phyloP scores from a whole-genome alignment of 2,113 vertebrate species.

The Pagrus major region DNA sequence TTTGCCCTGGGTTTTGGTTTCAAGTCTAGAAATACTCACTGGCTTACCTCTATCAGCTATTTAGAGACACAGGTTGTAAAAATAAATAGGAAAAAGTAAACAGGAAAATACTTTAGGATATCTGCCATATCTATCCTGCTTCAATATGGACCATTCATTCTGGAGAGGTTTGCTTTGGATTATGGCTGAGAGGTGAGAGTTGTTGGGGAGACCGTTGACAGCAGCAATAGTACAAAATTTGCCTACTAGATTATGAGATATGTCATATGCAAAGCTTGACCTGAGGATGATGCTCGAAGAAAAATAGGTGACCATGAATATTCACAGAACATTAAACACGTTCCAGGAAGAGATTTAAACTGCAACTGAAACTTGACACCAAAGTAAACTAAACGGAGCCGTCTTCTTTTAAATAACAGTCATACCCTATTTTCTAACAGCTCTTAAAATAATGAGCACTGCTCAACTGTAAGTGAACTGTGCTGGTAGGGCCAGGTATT shows the following conservation, averaged over 20 bases:
- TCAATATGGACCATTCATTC: not conserved
- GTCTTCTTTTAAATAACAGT: not conserved
- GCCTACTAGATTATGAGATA: not conserved
- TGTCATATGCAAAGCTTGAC: not conserved
- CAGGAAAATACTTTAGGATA: conserved; percentile 2
- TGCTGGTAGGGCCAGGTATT: not conserved
- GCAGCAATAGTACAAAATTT: not conserved
- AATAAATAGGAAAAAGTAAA: conserved; percentile 10
- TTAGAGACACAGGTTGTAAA: conserved; percentile 1
- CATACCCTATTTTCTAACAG: not conserved
- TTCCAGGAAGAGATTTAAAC: not conserved
- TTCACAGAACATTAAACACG: not conserved
- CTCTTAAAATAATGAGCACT: not conserved
- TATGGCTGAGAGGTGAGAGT: not conserved
- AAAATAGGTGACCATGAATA: not conserved
- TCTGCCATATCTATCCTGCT: conserved; percentile 1
- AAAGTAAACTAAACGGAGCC: not conserved
- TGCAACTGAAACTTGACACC: not conserved
- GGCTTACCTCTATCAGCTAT: conserved; percentile 10
- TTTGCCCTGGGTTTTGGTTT: conserved; percentile 44
- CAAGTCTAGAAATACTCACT: conserved; percentile 19
- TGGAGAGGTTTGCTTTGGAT: not conserved
- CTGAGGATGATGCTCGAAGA: not conserved
- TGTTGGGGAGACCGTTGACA: not conserved
- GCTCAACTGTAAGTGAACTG: not conserved